A percentile compares a stretch with the other conserved stretches of the same genome.
These are phyloP conservation scores for Holacanthella duospinosa DNA, from an alignment of 2,888 invertebrate genomes.

Conservation along the genomic window DNA sequence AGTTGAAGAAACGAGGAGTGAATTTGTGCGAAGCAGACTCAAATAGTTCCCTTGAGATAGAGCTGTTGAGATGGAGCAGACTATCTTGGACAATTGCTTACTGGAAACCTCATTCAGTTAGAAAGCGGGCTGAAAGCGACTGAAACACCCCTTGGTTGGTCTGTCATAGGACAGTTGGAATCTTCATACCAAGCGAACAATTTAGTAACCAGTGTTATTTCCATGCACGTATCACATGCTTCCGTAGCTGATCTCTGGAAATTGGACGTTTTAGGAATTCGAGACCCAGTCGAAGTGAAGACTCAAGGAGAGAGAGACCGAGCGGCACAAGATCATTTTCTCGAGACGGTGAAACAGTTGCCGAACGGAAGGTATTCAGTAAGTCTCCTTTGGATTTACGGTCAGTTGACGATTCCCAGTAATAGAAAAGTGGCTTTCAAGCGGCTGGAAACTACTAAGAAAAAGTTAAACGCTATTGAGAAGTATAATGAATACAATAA, in stretches of 20 bases:
- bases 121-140: slow-evolving; percentile 15
- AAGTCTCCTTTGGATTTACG: slow-evolving; percentile 8
- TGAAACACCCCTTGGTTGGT: slow-evolving; percentile 23
- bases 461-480: neutral
- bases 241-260: neutral
- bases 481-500: slow-evolving; percentile 9
- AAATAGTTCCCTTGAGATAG: slow-evolving; percentile 7
- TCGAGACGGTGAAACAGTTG: neutral
- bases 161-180: slow-evolving; percentile 4
- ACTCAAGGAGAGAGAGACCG: neutral
- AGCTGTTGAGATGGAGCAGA: slow-evolving; percentile 21
- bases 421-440: slow-evolving; percentile 13
- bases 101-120: slow-evolving; percentile 15
- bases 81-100: slow-evolving; percentile 12
- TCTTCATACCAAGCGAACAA: too few species aligned
- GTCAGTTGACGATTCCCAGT: neutral
- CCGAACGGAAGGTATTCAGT: slow-evolving; percentile 7
- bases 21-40: neutral
- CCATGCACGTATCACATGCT: neutral
- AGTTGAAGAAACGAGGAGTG: neutral
- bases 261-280: slow-evolving; percentile 5
- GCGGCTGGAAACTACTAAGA: slow-evolving; percentile 6
- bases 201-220: neutral
- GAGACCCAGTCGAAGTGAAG: neutral
- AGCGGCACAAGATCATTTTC: neutral